phyloP scores from a whole-genome alignment of 2,888 invertebrate genomes.

The Ichneumon xanthorius region DNA sequence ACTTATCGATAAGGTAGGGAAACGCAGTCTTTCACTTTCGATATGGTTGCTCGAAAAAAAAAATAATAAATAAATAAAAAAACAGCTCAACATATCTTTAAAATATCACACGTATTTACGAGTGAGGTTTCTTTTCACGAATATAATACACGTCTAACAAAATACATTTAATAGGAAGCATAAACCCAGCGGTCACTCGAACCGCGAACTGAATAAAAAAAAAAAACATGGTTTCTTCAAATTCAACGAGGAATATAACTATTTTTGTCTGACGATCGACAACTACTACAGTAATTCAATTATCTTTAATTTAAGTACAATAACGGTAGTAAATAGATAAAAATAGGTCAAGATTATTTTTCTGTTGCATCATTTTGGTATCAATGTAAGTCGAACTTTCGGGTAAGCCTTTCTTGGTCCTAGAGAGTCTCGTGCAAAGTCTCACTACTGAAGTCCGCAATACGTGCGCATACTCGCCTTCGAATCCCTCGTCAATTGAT shows the following conservation, averaged over 20 bases:
- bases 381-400: slow-evolving; percentile 52
- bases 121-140: slow-evolving; percentile 21
- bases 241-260: slow-evolving; percentile 62
- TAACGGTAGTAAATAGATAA: slow-evolving; percentile 70
- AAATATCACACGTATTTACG: background rate
- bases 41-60: slow-evolving; percentile 63
- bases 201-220: slow-evolving; percentile 41
- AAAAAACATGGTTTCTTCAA: slow-evolving; percentile 42
- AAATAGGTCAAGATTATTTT: slow-evolving; percentile 64
- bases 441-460: slow-evolving; percentile 18
- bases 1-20: slow-evolving; percentile 68
- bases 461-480: background rate
- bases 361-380: slow-evolving; percentile 53
- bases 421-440: slow-evolving; percentile 27
- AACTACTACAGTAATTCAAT: slow-evolving; percentile 21
- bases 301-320: slow-evolving; percentile 66
- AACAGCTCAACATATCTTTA: slow-evolving; percentile 25
- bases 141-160: slow-evolving; percentile 52
- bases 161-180: slow-evolving; percentile 70
- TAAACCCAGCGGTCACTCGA: slow-evolving; percentile 56
- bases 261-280: slow-evolving; percentile 33
- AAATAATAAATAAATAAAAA: slow-evolving; percentile 12
- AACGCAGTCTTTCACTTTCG: slow-evolving; percentile 74
- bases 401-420: slow-evolving; percentile 42
- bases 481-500: background rate